A percentile compares a stretch with the other conserved stretches of the same genome.
Evolutionary conservation across 2,888 invertebrate genomes (phyloP).

Genomic region (Sicus ferrugineus): DNA sequence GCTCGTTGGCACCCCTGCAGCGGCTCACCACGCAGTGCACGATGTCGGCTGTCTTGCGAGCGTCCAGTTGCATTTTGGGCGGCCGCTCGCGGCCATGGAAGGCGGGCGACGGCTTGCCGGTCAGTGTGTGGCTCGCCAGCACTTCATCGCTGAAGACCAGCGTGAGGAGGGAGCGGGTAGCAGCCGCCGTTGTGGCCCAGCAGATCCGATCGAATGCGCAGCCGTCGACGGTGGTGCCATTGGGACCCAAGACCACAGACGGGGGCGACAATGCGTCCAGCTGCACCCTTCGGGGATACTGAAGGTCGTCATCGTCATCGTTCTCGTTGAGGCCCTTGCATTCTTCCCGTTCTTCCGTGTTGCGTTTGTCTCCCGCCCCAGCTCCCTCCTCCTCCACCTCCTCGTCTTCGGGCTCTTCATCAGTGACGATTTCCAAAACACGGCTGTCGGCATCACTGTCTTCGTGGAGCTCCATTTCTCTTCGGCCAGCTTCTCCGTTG

Average conservation of each 20-base stretch:
- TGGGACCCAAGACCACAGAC: constrained; percentile 52
- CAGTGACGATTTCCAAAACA: not conserved
- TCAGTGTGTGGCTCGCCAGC: constrained; percentile 69
- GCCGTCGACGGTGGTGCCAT: constrained; percentile 58
- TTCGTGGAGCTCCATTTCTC: not conserved
- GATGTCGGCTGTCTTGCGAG: constrained; percentile 68
- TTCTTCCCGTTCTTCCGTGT: not conserved
- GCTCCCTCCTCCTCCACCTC: not conserved
- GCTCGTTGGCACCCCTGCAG: constrained; percentile 66
- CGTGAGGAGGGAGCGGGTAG: constrained; percentile 67
- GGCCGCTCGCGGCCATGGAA: constrained; percentile 57
- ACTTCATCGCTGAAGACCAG: constrained; percentile 68
- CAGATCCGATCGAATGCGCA: constrained; percentile 64
- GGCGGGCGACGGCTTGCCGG: constrained; percentile 66
- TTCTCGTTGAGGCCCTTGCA: not conserved
- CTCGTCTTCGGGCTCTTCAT: not conserved
- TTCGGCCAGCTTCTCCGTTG: not conserved
- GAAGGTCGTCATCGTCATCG: not conserved
- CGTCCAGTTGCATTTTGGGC: constrained; percentile 63
- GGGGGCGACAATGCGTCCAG: not conserved
- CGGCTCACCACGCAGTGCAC: constrained; percentile 66
- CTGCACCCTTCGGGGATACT: not conserved
- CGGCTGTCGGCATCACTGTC: not conserved
- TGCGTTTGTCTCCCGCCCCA: not conserved
- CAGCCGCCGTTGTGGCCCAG: constrained; percentile 66